phyloP scores from a whole-genome alignment of 2,797 vertebrate species.

The Tarsius wallacei region DNA sequence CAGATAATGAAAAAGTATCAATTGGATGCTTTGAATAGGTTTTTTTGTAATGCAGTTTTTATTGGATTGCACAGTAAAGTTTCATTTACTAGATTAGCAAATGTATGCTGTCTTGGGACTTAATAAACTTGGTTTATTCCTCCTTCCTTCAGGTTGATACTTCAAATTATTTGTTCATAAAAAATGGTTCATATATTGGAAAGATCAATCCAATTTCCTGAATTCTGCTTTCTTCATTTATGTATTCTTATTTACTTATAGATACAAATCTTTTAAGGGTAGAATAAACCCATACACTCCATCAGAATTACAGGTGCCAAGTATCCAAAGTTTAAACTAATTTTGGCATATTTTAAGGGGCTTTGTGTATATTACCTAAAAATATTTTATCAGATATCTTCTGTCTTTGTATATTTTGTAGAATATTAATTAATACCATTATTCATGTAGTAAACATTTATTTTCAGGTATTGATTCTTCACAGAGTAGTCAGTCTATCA shows the following conservation, averaged over 20 bases:
- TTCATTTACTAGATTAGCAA: constrained; percentile 38
- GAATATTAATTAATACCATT: not conserved
- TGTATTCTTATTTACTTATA: not conserved
- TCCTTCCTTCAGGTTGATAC: not conserved
- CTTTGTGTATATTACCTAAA: not conserved
- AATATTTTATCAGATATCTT: not conserved
- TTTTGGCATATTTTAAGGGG: not conserved
- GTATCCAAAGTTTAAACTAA: not conserved
- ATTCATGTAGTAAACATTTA: constrained; percentile 46
- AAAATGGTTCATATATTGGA: not conserved
- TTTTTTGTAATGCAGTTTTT: not conserved
- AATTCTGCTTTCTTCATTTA: not conserved
- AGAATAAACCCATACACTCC: not conserved
- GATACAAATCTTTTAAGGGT: not conserved
- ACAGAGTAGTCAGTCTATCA: constrained; percentile 86
- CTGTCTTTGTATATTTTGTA: not conserved
- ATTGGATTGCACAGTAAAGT: not conserved
- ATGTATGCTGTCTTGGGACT: not conserved
- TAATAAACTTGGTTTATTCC: constrained; percentile 33
- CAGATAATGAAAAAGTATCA: constrained; percentile 35
- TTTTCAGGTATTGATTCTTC: constrained; percentile 86
- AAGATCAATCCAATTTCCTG: not conserved
- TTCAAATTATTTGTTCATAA: constrained; percentile 62
- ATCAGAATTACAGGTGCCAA: constrained; percentile 18
- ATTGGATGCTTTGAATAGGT: not conserved